Evolutionary conservation across 2,888 invertebrate genomes (phyloP), one percentile per base, ranked within the genome.

Genomic region (Venustoraphidia nigricollis): DNA sequence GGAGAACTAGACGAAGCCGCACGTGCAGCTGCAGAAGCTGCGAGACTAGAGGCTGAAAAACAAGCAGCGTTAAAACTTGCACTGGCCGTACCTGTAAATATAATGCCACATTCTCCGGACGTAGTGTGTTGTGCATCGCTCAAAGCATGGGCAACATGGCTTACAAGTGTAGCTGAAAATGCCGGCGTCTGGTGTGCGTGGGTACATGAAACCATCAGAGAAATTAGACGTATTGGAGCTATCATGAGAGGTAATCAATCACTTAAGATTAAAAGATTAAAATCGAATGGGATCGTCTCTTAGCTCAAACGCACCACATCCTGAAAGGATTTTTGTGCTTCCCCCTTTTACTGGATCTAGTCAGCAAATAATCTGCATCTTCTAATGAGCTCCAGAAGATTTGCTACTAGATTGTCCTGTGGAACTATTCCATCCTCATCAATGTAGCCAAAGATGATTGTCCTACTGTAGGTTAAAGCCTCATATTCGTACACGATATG

Each of bases 171-270:
- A 45, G 61, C 63, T 3, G 59, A 61, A 49, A 65, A 65, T 46
- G 62, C 64, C 6, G 62, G 63, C 47, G 59, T 56, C 36, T 65
- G 65, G 65, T 64, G 63, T 10, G 59, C 57, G 50, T 64, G 64
- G 65, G 56, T 63, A 10, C 58, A 56, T 45, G 56, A 56, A 34
- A 58, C 64, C 6, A 62, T 63, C 34, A 53, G 54, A 37, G 57
- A 61, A 52, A 57, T 64, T 3, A 54, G 59, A 45, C 56, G 61
- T 41, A 63, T 58, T 45, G 60, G 62, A 1, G 52, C 58, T 9
- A 59, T 60, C 34, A 56, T 64, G 13, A 50, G 52, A 42, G 44
- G 36, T 41, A 14, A 3, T 3, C 8, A 11, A n/a, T n/a, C n/a
- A n/a, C n/a, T n/a, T n/a, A n/a, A n/a, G n/a, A n/a, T n/a, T n/a